Conservation (phyloP, 2,888 invertebrate genomes). For the Harpalus rubripes region DNA sequence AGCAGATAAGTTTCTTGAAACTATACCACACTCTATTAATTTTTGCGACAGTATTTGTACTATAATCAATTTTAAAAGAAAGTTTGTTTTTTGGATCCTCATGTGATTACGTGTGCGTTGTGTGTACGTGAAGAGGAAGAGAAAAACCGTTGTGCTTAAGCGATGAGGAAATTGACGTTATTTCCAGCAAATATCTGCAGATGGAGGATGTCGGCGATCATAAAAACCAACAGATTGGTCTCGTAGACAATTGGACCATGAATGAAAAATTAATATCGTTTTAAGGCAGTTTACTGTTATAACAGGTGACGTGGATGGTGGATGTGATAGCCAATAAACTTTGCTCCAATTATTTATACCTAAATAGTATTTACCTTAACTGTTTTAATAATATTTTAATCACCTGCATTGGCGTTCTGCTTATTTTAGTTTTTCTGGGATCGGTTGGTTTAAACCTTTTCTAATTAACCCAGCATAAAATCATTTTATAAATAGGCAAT, state of each 20-base stretch:
- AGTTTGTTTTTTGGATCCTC: too few relatives aligned
- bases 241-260: constrained; percentile 55
- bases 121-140: constrained; percentile 54
- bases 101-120: not conserved
- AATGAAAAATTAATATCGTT: constrained; percentile 55
- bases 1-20: too few relatives aligned
- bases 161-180: constrained; percentile 56
- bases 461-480: not conserved
- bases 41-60: not conserved
- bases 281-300: constrained; percentile 44
- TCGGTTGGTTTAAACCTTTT: not conserved
- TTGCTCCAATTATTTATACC: not conserved
- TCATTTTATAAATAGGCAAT: not conserved
- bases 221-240: constrained; percentile 41
- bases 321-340: not conserved
- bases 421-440: not conserved
- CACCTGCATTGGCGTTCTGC: not conserved
- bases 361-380: not conserved
- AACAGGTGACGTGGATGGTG: not conserved
- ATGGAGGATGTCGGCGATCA: constrained; percentile 42
- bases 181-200: constrained; percentile 36
- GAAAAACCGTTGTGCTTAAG: constrained; percentile 45
- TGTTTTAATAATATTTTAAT: not conserved
- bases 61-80: not conserved
- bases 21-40: too few relatives aligned